These are phyloP conservation scores for Hymenochirus boettgeri DNA, from an alignment of 2,113 vertebrate genomes.

Conservation along the genomic window DNA sequence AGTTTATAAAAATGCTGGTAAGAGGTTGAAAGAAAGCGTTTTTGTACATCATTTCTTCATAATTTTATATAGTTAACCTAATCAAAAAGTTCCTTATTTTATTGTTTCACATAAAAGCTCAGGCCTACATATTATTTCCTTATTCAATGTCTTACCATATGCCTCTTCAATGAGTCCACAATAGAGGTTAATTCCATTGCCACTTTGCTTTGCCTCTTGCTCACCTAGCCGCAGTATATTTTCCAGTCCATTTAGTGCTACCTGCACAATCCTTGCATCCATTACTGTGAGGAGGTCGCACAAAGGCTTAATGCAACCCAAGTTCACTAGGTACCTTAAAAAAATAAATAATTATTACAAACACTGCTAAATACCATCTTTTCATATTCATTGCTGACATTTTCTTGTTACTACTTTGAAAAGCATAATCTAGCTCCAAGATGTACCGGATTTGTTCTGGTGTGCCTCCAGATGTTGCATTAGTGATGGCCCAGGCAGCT, in stretches of 20 bases:
- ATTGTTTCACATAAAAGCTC: background rate
- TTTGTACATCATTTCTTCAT: no score
- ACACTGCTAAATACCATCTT: background rate
- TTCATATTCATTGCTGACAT: background rate
- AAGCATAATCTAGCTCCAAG: background rate
- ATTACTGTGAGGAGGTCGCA: conserved; percentile 95
- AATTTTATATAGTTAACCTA: no score
- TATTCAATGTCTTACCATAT: conserved; percentile 72
- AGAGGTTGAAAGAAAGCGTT: no score
- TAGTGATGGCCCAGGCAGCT: conserved; percentile 96
- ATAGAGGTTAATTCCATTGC: conserved; percentile 86
- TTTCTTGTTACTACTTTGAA: background rate
- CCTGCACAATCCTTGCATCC: conserved; percentile 97
- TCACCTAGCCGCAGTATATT: conserved; percentile 93
- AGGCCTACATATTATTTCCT: no score
- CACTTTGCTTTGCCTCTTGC: conserved; percentile 88
- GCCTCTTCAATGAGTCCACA: conserved; percentile 95
- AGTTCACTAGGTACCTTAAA: conserved; percentile 84
- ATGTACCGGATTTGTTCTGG: conserved; percentile 90
- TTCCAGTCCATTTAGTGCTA: conserved; percentile 89
- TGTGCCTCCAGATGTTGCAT: conserved; percentile 93
- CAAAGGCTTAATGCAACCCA: conserved; percentile 92
- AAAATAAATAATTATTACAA: background rate
- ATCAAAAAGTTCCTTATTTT: no score
- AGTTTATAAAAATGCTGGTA: no score